These are phyloP conservation scores for Lagocephalus sceleratus DNA, from an alignment of 2,797 vertebrate species.

Conservation along the genomic window DNA sequence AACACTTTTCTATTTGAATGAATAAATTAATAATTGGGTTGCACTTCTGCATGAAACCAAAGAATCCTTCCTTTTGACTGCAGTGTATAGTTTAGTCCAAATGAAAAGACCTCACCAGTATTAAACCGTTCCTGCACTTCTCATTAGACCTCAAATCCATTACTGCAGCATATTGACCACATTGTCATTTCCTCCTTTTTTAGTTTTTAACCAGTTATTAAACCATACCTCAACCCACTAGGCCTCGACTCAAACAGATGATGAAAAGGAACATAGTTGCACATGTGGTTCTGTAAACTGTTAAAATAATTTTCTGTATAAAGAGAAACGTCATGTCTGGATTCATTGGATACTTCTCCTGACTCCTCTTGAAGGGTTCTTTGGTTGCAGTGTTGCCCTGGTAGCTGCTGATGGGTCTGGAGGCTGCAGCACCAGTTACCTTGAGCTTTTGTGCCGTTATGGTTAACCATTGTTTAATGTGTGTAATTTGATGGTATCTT, in stretches of 20 bases:
- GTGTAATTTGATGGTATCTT: slow-evolving; percentile 63
- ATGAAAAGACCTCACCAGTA: slow-evolving; percentile 25
- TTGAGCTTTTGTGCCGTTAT: slow-evolving; percentile 56
- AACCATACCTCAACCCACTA: slow-evolving; percentile 14
- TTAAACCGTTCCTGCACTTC: slow-evolving; percentile 16
- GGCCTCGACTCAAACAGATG: slow-evolving; percentile 12
- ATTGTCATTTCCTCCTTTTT: slow-evolving; percentile 30
- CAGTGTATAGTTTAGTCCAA: slow-evolving; percentile 22
- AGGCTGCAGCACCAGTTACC: slow-evolving; percentile 70
- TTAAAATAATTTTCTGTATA: not conserved
- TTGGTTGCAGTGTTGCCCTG: slow-evolving; percentile 24
- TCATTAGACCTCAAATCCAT: slow-evolving; percentile 25
- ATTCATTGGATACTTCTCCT: not conserved
- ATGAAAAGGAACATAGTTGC: not conserved
- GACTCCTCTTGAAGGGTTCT: slow-evolving; percentile 11
- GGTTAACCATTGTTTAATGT: slow-evolving; percentile 60
- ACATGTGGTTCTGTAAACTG: not conserved
- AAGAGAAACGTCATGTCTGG: not conserved
- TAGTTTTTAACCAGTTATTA: slow-evolving; percentile 8
- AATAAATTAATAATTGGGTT: too few species aligned
- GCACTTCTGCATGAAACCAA: slow-evolving; percentile 27
- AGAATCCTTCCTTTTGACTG: slow-evolving; percentile 16
- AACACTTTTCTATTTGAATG: not conserved
- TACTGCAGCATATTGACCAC: slow-evolving; percentile 46
- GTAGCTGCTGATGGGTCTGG: slow-evolving; percentile 37